These are phyloP conservation scores for Calidris pygmaea DNA, from an alignment of 2,113 vertebrate species.

Conservation along the genomic window DNA sequence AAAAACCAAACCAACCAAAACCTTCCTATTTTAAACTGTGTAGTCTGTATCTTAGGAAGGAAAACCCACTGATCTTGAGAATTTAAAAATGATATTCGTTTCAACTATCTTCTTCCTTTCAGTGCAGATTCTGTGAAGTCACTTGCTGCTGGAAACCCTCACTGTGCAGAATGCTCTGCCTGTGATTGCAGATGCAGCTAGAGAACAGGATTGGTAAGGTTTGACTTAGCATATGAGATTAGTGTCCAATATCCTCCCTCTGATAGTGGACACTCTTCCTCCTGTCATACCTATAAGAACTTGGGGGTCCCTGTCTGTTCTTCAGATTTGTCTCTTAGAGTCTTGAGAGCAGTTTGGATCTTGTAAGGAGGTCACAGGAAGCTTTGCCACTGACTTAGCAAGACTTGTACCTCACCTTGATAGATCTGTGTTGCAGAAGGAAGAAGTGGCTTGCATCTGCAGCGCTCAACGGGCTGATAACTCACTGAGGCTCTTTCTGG, in stretches of 20 bases:
- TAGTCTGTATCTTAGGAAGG: background rate
- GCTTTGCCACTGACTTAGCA: background rate
- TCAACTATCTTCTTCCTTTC: background rate
- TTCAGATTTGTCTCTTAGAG: background rate
- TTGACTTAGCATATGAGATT: background rate
- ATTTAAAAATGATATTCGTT: background rate
- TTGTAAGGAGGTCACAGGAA: background rate
- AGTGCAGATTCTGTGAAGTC: background rate
- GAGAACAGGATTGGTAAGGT: background rate
- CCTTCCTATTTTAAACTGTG: background rate
- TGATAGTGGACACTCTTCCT: background rate
- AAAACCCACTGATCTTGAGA: background rate
- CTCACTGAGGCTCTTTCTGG: background rate
- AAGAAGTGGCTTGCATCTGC: background rate
- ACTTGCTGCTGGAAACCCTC: background rate
- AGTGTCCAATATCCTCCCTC: background rate
- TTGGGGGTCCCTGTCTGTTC: background rate
- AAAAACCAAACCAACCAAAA: background rate
- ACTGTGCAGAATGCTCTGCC: background rate
- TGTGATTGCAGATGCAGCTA: background rate
- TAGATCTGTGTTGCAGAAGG: background rate
- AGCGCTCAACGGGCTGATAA: background rate
- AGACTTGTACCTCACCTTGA: background rate
- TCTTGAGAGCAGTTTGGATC: background rate
- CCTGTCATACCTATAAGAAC: accelerated